Evolutionary conservation across 2,888 invertebrate genomes (phyloP).

Genomic region (Spodoptera exigua): DNA sequence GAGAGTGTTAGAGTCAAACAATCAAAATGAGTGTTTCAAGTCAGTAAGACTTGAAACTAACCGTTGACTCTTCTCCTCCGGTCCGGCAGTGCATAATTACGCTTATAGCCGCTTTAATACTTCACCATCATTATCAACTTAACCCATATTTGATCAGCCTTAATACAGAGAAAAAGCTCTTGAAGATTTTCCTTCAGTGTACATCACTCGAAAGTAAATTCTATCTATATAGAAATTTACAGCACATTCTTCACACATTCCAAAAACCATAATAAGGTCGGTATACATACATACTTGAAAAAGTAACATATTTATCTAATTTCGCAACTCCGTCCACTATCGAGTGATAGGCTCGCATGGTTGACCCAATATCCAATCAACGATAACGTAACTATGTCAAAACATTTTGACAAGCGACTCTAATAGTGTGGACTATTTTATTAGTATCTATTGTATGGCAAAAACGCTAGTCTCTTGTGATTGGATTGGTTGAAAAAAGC

Average conservation of each 20-base stretch:
- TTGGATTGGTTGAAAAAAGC: no score
- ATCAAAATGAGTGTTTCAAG: no score
- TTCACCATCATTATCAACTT: no score
- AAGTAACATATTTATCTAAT: conserved; percentile 53
- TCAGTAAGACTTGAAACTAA: no score
- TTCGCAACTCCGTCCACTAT: conserved; percentile 48
- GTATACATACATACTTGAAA: conserved; percentile 53
- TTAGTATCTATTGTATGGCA: conserved; percentile 11
- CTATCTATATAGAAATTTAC: conserved; percentile 30
- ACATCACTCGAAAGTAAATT: no score
- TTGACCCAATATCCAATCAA: conserved; percentile 58
- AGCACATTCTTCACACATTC: conserved; percentile 33
- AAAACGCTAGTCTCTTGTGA: conserved; percentile 4
- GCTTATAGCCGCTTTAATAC: no score
- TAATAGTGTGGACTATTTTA: conserved; percentile 33
- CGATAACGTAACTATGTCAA: conserved; percentile 56
- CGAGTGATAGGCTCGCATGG: conserved; percentile 45
- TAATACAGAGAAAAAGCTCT: no score
- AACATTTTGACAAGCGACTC: conserved; percentile 52
- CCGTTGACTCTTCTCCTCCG: no score
- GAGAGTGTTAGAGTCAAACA: no score
- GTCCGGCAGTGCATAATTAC: no score
- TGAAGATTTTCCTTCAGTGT: no score
- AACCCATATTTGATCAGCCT: no score
- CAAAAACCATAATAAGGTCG: conserved; percentile 45